Evolutionary conservation across 2,797 vertebrate genomes (phyloP), one percentile per base, ranked within the genome.

Genomic region (Esox lucius): DNA sequence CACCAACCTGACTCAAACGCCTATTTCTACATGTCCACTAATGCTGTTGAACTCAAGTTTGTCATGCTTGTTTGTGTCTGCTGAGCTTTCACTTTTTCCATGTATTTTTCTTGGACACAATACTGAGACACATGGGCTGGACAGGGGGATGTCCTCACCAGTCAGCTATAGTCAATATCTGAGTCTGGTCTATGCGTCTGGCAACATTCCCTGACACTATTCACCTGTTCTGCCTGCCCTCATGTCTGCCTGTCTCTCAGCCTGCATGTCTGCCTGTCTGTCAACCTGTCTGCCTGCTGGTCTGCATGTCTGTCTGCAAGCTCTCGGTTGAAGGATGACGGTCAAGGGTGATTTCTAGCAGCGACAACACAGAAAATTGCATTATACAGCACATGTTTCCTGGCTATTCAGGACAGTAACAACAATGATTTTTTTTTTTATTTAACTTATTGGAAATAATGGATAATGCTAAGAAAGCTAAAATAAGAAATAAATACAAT

Each of bases 141-240:
- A 77, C 73, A 81, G 70, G 77, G 73, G 80, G 77, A 86, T 71
- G 88, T 83, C 56, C 56, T 24, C 81, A 76, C 81, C 79, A 83
- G 85, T 89, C 83, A 88, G 85, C 86, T 31, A 16, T 66, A 15
- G 8, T 33, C 68, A 89, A 75, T 83, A 80, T 81, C 84, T 59
- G 78, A 81, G 80, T 73, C 74, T 71, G 67, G 72, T 88, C 88
- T 90, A 81, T 78, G 81, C 73, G 78, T 85, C 85, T 81, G 75
- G 77, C 82, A 84, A 68, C 68, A 78, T 78, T 72, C 78, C 66
- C 69, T 85, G 86, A 88, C 81, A 80, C 22, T 53, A 75, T 80
- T 89, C 88, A 89, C 86, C 88, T 90, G 87, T 80, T 88, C 8
- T 2, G 28, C n/a, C 19, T 7, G 17, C 6, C 19, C 17, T 53